Percentiles rank a stretch among this genome's conserved stretches.
These are phyloP conservation scores for Eurystomus gularis DNA, from an alignment of 2,113 vertebrate species.

Conservation along the genomic window DNA sequence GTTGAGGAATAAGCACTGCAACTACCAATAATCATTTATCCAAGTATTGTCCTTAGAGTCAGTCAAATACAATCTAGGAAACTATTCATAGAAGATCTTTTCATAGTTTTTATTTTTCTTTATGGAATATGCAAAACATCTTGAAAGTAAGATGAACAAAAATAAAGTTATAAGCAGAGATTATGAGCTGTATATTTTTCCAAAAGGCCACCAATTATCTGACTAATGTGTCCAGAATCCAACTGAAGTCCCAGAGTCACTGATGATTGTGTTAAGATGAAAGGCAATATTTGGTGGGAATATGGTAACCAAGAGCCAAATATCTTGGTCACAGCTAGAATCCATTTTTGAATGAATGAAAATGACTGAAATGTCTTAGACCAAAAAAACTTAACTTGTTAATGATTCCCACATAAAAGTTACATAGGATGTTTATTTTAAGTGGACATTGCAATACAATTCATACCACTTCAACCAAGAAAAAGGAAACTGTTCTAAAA, in stretches of 20 bases:
- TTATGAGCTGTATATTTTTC: background rate
- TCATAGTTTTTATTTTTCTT: background rate
- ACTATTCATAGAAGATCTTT: background rate
- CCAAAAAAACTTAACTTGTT: background rate
- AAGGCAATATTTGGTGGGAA: background rate
- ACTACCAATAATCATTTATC: background rate
- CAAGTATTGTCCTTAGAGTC: background rate
- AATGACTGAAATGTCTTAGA: background rate
- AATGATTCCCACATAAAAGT: background rate
- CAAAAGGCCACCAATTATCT: background rate
- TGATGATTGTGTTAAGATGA: background rate
- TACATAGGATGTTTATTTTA: background rate
- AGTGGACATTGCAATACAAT: background rate
- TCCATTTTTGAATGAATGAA: background rate
- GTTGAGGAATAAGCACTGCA: background rate
- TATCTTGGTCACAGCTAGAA: background rate
- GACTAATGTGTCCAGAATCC: background rate
- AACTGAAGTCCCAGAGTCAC: background rate
- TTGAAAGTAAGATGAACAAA: background rate
- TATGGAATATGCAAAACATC: background rate
- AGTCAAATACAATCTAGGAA: background rate
- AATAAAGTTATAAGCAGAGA: background rate
- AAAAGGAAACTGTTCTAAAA: background rate
- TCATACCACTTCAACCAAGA: background rate
- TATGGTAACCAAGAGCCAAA: background rate